Percentiles rank a stretch among this genome's conserved stretches.
Evolutionary conservation across 2,797 vertebrate genomes (phyloP).

Genomic region (Acrossocheilus fasciatus): DNA sequence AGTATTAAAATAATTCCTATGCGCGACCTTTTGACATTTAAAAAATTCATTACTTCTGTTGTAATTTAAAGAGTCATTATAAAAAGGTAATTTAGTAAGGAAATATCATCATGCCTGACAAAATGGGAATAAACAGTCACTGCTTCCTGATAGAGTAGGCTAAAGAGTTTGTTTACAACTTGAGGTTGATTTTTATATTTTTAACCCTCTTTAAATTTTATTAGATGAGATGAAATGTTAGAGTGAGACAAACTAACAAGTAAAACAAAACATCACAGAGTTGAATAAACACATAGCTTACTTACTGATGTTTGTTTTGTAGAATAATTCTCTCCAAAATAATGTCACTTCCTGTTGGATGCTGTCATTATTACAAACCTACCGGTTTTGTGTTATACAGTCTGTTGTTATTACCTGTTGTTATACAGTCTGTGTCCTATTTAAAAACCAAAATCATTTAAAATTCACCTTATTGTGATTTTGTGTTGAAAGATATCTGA

Average conservation of each 20-base stretch:
- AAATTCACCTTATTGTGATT: neutral
- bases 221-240: neutral
- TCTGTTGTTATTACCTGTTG: neutral
- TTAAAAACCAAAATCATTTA: neutral
- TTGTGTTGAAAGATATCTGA: neutral
- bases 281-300: neutral
- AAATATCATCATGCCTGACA: neutral
- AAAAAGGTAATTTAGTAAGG: neutral
- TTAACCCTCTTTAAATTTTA: neutral
- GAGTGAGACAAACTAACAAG: neutral
- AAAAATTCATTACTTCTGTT: neutral
- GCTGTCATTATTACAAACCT: neutral
- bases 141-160: neutral
- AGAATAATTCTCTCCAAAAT: neutral
- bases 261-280: neutral
- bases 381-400: neutral
- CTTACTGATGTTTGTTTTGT: neutral
- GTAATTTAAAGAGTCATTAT: neutral
- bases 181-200: neutral
- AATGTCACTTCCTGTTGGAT: neutral
- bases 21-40: neutral
- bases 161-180: neutral
- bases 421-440: neutral
- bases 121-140: neutral
- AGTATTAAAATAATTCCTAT: neutral